These are phyloP conservation scores for Acleris holmiana DNA, from an alignment of 2,888 invertebrate species.

Conservation along the genomic window DNA sequence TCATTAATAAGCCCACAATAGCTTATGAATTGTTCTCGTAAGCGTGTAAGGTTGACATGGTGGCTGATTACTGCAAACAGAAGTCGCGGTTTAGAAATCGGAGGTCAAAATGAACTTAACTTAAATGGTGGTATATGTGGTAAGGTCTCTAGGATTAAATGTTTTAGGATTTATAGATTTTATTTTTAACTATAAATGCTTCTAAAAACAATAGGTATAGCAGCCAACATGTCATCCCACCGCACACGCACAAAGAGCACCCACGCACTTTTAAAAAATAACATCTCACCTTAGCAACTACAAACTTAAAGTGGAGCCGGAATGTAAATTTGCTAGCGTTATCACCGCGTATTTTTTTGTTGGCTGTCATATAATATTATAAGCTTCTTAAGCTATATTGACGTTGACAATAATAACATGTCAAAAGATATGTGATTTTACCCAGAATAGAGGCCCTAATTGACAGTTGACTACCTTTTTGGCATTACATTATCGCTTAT, in stretches of 20 bases:
- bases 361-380: too few species aligned
- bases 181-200: constrained; percentile 16
- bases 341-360: too few species aligned
- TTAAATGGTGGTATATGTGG: not conserved
- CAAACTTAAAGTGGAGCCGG: not conserved
- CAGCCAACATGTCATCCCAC: constrained; percentile 64
- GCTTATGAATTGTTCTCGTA: too few species aligned
- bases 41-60: constrained; percentile 58
- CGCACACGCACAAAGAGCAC: constrained; percentile 42
- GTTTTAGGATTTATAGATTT: not conserved
- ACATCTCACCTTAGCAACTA: not conserved
- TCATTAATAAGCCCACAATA: too few species aligned
- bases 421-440: too few species aligned
- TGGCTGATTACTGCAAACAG: constrained; percentile 57
- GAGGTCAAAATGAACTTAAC: not conserved
- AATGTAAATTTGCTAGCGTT: too few species aligned
- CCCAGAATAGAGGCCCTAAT: too few species aligned
- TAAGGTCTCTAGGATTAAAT: not conserved
- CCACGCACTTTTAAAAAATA: constrained; percentile 37
- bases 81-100: constrained; percentile 4
- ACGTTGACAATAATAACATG: too few species aligned
- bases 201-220: constrained; percentile 37
- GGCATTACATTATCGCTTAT: too few species aligned
- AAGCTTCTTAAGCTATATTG: too few species aligned
- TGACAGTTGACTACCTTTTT: too few species aligned